Conservation (phyloP, 2,888 invertebrate genomes). For the Tryphoninae sp. region DNA sequence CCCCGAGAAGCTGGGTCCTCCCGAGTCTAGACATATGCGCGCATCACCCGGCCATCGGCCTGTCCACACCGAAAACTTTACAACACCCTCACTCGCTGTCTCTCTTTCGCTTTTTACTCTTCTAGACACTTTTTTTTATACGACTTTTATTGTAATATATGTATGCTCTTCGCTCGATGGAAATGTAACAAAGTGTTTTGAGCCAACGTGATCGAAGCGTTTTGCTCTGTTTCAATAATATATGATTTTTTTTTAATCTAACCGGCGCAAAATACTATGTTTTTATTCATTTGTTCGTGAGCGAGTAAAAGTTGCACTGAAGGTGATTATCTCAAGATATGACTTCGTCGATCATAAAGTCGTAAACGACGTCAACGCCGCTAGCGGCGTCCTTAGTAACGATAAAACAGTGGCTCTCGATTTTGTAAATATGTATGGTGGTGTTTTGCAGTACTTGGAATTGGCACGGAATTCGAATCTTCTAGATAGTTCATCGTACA, state of each 20-base stretch:
- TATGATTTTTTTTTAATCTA: neutral
- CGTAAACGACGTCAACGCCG: too few relatives aligned
- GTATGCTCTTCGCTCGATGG: neutral
- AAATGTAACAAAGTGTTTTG: neutral
- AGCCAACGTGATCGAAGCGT: neutral
- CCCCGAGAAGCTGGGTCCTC: slow-evolving; percentile 83
- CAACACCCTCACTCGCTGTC: slow-evolving; percentile 5
- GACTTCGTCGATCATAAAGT: too few relatives aligned
- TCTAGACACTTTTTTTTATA: slow-evolving; percentile 1
- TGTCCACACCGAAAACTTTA: slow-evolving; percentile 54
- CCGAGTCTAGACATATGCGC: slow-evolving; percentile 88
- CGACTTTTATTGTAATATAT: neutral
- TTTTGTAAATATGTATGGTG: too few relatives aligned
- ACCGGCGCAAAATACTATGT: neutral
- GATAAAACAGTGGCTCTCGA: too few relatives aligned
- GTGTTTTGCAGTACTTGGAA: too few relatives aligned
- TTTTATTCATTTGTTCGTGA: neutral
- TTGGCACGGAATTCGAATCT: neutral
- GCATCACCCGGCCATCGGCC: slow-evolving; percentile 84
- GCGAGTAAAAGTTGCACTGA: neutral
- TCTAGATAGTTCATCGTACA: neutral
- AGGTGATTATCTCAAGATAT: neutral
- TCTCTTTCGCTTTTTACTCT: neutral
- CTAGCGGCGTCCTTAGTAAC: too few relatives aligned
- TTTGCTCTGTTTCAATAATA: neutral